Evolutionary conservation across 2,113 vertebrate species (phyloP).

Genomic region (Sylvietta virens): DNA sequence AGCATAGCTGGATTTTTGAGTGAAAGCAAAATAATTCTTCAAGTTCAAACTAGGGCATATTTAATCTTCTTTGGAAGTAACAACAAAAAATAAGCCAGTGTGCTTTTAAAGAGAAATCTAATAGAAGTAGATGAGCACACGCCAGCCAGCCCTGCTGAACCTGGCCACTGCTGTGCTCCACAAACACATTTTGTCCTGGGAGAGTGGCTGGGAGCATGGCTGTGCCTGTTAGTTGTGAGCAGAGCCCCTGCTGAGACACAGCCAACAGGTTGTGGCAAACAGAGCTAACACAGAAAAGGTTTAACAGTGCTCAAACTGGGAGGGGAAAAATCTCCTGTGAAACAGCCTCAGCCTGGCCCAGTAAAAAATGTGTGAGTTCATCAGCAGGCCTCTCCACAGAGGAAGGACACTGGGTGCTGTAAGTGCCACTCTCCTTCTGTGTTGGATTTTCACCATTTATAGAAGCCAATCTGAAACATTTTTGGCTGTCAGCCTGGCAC

Average conservation of each 20-base stretch:
- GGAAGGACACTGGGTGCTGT: background rate
- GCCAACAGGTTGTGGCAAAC: background rate
- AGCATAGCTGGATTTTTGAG: background rate
- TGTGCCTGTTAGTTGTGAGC: background rate
- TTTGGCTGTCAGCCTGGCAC: background rate
- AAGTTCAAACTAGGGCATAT: slow-evolving; percentile 29
- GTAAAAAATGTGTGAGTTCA: background rate
- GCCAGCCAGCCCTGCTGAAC: background rate
- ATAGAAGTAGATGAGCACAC: background rate
- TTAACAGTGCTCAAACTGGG: background rate
- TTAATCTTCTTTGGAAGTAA: slow-evolving; percentile 30
- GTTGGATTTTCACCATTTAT: background rate
- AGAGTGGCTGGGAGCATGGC: background rate
- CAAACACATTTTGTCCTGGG: background rate
- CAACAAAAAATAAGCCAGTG: background rate
- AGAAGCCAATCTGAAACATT: background rate
- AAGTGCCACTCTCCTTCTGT: background rate
- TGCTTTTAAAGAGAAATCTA: background rate
- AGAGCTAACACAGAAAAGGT: background rate
- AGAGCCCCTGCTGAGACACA: background rate
- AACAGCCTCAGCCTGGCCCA: background rate
- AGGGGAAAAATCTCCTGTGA: background rate
- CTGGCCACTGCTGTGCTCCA: background rate
- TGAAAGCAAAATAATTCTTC: slow-evolving; percentile 17
- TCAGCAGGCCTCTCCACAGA: background rate